Evolutionary conservation across 2,888 invertebrate species (phyloP), one percentile per base, ranked within the genome.

Genomic region (Cataglyphis rosenhaueri): DNA sequence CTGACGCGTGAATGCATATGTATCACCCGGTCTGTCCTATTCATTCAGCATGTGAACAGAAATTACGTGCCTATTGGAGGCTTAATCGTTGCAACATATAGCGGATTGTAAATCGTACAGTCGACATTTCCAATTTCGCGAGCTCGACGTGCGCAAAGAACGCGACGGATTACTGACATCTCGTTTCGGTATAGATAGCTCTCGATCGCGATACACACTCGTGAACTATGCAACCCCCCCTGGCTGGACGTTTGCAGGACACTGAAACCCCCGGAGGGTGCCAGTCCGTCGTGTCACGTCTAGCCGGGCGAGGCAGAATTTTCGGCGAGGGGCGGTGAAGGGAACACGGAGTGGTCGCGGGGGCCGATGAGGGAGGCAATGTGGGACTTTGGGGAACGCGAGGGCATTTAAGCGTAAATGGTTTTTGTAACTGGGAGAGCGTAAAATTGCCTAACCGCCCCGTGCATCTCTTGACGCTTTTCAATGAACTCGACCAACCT

Each of bases 371-470:
- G 88, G 57, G 66, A 41, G 66, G 88, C 90, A 87, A 89, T 85
- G 91, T 87, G 83, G 89, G 87, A 91, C 91, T 91, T 88, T 88
- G 87, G 86, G 88, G 87, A 88, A 88, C 89, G 91, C 90, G 92
- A 92, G 91, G 90, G 92, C 93, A 93, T 94, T 94, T 94, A 92
- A 94, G 92, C 94, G 93, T 93, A 92, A 93, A 94, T 93, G 93
- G 92, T 94, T 94, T 94, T 94, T 93, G 94, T 93, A 93, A 94
- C 93, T 93, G 94, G 92, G 91, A 92, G 92, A 94, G 94, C 94
- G 94, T 94, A 93, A 94, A 94, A 94, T 94, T 94, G 94, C 93
- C 93, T 93, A 93, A 94, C 93, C 93, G 91, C 92, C 91, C 89
- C 90, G 91, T 92, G 91, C 91, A 91, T 88, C 89, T 90, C 88